Evolutionary conservation across 2,113 vertebrate genomes (phyloP).

Genomic region (Nerophis ophidion): DNA sequence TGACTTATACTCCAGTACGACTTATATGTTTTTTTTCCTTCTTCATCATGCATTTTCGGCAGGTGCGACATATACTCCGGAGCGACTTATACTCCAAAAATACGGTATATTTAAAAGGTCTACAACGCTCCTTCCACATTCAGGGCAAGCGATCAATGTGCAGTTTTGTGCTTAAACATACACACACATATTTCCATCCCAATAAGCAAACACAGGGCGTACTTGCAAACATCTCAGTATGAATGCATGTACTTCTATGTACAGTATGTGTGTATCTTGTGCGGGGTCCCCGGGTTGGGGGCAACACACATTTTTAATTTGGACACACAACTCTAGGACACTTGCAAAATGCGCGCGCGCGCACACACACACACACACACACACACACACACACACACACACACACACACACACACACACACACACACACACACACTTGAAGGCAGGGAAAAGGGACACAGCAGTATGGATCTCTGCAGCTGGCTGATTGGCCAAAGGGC

Average conservation of each 20-base stretch:
- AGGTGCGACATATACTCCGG: too few species aligned
- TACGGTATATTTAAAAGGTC: too few species aligned
- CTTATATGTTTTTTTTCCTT: too few species aligned
- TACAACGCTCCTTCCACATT: slow-evolving; percentile 11
- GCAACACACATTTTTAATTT: slow-evolving; percentile 27
- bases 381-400: too few species aligned
- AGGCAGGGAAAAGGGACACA: slow-evolving; percentile 27
- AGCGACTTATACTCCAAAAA: too few species aligned
- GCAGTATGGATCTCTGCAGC: slow-evolving; percentile 39
- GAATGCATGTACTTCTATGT: not conserved
- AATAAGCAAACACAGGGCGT: slow-evolving; percentile 16
- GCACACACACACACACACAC: too few species aligned
- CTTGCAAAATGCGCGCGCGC: too few species aligned
- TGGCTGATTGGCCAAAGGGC: slow-evolving; percentile 56
- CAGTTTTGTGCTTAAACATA: slow-evolving; percentile 7
- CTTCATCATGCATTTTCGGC: too few species aligned
- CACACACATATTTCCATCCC: slow-evolving; percentile 13
- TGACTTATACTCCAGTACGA: too few species aligned
- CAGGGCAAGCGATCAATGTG: slow-evolving; percentile 35
- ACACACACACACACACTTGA: not conserved
- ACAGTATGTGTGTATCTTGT: not conserved
- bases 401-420: too few species aligned
- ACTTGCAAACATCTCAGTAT: not conserved
- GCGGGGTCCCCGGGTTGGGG: not conserved
- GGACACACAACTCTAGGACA: not conserved